Conservation (phyloP, 2,888 invertebrate genomes). For the Tryphoninae sp. region DNA sequence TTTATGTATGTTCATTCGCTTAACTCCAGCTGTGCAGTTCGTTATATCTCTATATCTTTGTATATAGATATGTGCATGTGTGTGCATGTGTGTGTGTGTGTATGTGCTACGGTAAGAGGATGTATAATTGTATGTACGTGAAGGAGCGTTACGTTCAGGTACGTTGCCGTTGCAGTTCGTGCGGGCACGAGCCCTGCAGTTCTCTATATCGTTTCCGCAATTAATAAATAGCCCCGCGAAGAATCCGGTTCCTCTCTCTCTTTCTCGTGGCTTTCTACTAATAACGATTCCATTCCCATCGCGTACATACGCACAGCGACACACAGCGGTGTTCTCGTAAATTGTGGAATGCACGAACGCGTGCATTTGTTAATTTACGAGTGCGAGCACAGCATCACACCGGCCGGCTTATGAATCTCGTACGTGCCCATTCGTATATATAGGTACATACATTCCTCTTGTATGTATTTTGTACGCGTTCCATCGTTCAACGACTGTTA, state of each 20-base stretch:
- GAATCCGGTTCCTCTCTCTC: conserved; percentile 71
- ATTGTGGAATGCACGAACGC: conserved; percentile 46
- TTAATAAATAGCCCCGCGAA: conserved; percentile 70
- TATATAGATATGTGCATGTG: background rate
- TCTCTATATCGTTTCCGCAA: conserved; percentile 72
- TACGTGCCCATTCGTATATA: background rate
- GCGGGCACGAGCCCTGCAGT: conserved; percentile 54
- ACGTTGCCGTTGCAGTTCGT: conserved; percentile 34
- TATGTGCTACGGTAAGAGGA: background rate
- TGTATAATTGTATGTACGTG: conserved; percentile 46
- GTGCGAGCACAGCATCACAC: conserved; percentile 5
- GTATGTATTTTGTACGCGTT: conserved; percentile 24
- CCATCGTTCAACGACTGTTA: conserved; percentile 8
- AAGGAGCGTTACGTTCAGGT: conserved; percentile 39
- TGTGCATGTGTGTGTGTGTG: background rate
- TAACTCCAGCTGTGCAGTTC: too few relatives aligned
- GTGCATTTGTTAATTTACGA: conserved; percentile 56
- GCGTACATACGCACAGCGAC: conserved; percentile 53
- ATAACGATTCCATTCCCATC: conserved; percentile 75
- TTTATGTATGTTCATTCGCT: background rate
- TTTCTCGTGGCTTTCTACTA: conserved; percentile 74
- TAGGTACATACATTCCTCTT: background rate
- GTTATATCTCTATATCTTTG: background rate
- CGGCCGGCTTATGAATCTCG: conserved; percentile 7
- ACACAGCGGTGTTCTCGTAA: conserved; percentile 16